These are phyloP conservation scores for Clamator glandarius DNA, from an alignment of 2,797 vertebrate genomes.

Conservation along the genomic window DNA sequence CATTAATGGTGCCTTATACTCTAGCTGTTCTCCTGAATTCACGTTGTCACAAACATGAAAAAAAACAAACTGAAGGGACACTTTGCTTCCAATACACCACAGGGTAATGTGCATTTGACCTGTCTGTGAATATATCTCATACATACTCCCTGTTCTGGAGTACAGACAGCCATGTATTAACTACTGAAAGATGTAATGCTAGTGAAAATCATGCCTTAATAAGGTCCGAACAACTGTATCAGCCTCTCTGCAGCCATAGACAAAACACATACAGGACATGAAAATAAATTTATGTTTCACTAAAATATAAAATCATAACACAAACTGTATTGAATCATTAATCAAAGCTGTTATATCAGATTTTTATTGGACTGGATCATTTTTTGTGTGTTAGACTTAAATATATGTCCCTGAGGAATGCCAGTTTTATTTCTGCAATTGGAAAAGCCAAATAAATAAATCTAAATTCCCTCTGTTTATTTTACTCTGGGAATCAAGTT, in stretches of 20 bases:
- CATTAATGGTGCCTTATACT: background rate
- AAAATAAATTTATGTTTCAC: background rate
- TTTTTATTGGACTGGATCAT: background rate
- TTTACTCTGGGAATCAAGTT: background rate
- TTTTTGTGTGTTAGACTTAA: background rate
- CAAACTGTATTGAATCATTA: background rate
- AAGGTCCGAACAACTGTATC: background rate
- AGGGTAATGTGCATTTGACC: background rate
- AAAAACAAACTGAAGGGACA: background rate
- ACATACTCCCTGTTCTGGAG: background rate
- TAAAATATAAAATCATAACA: background rate
- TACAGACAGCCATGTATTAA: background rate
- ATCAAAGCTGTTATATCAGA: background rate
- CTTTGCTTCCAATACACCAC: background rate
- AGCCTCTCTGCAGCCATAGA: background rate
- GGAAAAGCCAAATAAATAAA: background rate
- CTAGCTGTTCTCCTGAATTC: background rate
- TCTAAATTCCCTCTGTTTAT: background rate
- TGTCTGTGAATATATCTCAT: background rate
- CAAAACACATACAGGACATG: background rate
- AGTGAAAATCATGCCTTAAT: background rate
- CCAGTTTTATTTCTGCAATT: background rate
- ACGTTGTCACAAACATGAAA: background rate
- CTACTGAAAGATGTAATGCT: background rate
- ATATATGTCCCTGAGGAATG: background rate